Evolutionary conservation across 1,140 invertebrate species (phyloP).

Genomic region (Popillia japonica): DNA sequence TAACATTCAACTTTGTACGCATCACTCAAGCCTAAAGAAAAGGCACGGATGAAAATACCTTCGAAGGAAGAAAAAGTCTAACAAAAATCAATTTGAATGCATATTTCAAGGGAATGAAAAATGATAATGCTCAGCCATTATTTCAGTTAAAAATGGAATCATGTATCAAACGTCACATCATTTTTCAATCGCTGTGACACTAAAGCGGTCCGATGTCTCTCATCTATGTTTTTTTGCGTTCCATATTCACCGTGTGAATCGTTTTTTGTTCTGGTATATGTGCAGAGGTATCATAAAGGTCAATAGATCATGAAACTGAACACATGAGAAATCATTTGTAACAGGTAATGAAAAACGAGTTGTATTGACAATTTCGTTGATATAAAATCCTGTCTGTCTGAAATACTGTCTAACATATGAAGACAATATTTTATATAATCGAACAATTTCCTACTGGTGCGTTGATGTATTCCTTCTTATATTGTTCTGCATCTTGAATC

Average conservation of each 20-base stretch:
- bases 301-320: not conserved
- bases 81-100: slow-evolving; percentile 23
- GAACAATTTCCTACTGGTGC: too few relatives aligned
- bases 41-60: not conserved
- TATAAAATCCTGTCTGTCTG: too few relatives aligned
- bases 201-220: not conserved
- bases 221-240: not conserved
- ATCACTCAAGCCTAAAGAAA: not conserved
- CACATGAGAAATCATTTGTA: too few relatives aligned
- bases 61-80: not conserved
- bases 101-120: slow-evolving; percentile 24
- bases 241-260: not conserved
- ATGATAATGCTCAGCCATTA: slow-evolving; percentile 3
- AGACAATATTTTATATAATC: too few relatives aligned
- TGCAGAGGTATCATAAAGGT: not conserved
- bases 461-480: not conserved
- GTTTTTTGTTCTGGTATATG: not conserved
- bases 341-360: too few relatives aligned
- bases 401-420: too few relatives aligned
- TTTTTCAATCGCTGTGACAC: not conserved
- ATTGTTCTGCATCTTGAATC: slow-evolving; percentile 2
- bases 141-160: slow-evolving; percentile 31
- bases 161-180: slow-evolving; percentile 25
- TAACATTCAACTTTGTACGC: not conserved
- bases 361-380: too few relatives aligned